phyloP scores from a whole-genome alignment of 2,888 invertebrate species.

The Conops quadrifasciatus region DNA sequence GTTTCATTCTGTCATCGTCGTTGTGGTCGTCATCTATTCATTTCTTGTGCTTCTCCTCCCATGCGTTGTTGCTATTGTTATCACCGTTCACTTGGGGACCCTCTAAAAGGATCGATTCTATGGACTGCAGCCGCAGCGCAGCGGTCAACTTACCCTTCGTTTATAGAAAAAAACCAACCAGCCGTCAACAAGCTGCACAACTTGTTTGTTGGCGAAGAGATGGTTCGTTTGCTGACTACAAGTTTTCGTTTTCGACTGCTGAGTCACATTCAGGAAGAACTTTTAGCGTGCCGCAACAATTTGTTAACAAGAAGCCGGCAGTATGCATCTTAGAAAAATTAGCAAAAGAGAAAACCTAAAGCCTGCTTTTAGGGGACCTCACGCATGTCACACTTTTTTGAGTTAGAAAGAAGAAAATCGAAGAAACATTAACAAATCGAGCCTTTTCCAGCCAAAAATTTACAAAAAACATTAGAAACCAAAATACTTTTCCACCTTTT shows the following conservation, averaged over 20 bases:
- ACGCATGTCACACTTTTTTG: background rate
- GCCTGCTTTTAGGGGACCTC: background rate
- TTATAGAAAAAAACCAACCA: no score
- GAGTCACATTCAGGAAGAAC: constrained; percentile 4
- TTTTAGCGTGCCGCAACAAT: no score
- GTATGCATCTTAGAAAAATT: background rate
- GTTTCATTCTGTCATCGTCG: constrained; percentile 1
- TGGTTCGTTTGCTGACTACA: constrained; percentile 10
- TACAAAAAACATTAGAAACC: background rate
- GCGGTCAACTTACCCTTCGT: no score
- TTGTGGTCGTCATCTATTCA: constrained; percentile 32
- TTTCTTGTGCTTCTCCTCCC: constrained; percentile 47
- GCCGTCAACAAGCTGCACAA: background rate
- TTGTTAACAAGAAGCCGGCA: background rate
- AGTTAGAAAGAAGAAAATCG: background rate
- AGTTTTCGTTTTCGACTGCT: constrained; percentile 5
- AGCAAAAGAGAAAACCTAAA: background rate
- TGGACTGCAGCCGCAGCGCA: no score
- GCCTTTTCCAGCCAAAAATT: background rate
- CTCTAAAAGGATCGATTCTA: background rate
- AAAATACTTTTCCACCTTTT: no score
- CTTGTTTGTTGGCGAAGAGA: constrained; percentile 7
- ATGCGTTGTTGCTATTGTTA: constrained; percentile 10
- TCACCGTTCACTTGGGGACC: background rate
- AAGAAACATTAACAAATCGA: background rate